Conservation (phyloP, 2,888 invertebrate genomes). For the Odontocolon sp. region DNA sequence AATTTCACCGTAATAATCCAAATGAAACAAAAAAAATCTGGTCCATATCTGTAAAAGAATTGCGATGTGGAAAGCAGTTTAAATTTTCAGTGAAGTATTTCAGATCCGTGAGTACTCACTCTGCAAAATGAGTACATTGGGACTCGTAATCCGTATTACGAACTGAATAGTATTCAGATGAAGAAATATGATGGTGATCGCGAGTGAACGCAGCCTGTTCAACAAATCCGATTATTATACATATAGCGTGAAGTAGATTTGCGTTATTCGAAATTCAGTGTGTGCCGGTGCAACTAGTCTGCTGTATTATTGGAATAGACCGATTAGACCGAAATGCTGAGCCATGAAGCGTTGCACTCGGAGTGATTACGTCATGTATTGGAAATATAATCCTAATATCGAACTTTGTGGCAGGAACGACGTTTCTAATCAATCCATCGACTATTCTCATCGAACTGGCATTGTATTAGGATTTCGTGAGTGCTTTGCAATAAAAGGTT, state of each 20-base stretch:
- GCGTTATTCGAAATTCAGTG: neutral
- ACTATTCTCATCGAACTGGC: no score
- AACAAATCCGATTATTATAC: constrained; percentile 43
- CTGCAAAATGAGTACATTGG: neutral
- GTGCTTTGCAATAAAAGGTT: no score
- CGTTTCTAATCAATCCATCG: no score
- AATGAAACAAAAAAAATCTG: no score
- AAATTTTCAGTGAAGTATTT: neutral
- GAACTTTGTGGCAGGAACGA: no score
- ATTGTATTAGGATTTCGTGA: no score
- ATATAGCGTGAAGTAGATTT: neutral
- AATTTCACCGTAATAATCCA: no score
- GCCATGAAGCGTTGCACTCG: no score
- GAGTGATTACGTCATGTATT: constrained; percentile 19
- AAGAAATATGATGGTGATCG: constrained; percentile 20
- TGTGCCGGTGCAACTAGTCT: no score
- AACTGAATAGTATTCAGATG: constrained; percentile 11
- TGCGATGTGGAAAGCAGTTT: neutral
- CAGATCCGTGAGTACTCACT: neutral
- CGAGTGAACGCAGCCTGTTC: neutral
- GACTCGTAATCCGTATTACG: constrained; percentile 34
- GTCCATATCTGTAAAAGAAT: no score
- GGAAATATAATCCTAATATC: constrained; percentile 20
- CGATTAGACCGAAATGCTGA: no score
- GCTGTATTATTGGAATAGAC: neutral